These are phyloP conservation scores for Minunthozetes semirufus DNA, from an alignment of 2,888 invertebrate genomes.

Conservation along the genomic window DNA sequence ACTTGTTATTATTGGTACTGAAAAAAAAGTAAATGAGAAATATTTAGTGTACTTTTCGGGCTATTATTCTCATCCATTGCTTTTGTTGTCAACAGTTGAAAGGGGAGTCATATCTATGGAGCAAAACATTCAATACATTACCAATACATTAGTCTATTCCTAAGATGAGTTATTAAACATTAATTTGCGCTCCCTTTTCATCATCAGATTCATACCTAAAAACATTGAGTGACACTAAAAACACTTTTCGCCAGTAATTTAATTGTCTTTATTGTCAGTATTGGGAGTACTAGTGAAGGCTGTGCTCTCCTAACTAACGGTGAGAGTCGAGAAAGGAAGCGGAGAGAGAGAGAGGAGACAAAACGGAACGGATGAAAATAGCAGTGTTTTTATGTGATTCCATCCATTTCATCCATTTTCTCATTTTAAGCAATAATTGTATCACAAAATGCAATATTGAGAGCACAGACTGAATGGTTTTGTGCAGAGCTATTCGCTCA, in stretches of 20 bases:
- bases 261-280: no score
- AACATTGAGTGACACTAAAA: background rate
- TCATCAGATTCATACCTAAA: background rate
- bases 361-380: background rate
- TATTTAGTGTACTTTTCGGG: background rate
- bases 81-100: background rate
- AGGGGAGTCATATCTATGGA: background rate
- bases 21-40: background rate
- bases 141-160: background rate
- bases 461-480: background rate
- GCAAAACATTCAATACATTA: no score
- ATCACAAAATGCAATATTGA: constrained; percentile 18
- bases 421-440: constrained; percentile 13
- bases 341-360: background rate
- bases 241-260: constrained; percentile 13
- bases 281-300: no score
- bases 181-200: background rate
- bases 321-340: background rate
- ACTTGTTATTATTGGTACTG: constrained; percentile 1
- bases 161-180: constrained; percentile 10
- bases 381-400: background rate
- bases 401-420: constrained; percentile 3
- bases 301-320: no score
- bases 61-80: background rate
- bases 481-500: background rate